Evolutionary conservation across 2,113 vertebrate species (phyloP), one percentile per base, ranked within the genome.

Genomic region (Rynchops niger): DNA sequence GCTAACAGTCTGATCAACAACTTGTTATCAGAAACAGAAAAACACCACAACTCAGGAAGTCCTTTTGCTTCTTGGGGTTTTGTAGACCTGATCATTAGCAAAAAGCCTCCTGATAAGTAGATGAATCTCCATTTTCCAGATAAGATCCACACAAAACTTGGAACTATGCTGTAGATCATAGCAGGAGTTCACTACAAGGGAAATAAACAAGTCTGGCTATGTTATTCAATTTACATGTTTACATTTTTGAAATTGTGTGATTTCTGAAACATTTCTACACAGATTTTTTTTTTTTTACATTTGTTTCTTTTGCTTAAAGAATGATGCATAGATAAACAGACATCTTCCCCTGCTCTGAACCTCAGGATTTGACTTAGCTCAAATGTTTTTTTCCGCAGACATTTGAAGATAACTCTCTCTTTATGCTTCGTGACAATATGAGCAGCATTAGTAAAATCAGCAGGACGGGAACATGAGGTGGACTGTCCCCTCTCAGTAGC

Each of bases 1-100:
- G 58, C 79, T 88, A 93, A 59, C 90, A 86, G 55, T 77, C 63
- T 95, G 88, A 95, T 88, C 93, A 97, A 88, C 79, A 94, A 40
- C 50, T 70, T 92, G 92, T 70, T 83, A 92, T 18, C 16, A 78
- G 76, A 96, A 96, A 94, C 77, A 93, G 52, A 77, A 93, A 94
- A 93, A 86, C 32, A 88, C 8, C 49, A 73, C 26, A 92, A 27
- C 26, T 74, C 42, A 36, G 49, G 42, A 88, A 83, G 50, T 52
- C 26, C 50, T 82, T 36, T 26, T 42, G 26, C 67, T 67, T 90
- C 77, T 55, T n/a, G 0, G 1, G 26, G n/a, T 63, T 95, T 73
- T 86, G 14, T 16, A 90, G 42, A 45, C 9, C 22, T 61, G 15
- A 85, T 82, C 43, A 69, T 76, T 52, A 93, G 53, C 53, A 88